A percentile compares a stretch with the other conserved stretches of the same genome.
Conservation (phyloP, 2,113 vertebrate species). For the Tamias sibiricus region DNA sequence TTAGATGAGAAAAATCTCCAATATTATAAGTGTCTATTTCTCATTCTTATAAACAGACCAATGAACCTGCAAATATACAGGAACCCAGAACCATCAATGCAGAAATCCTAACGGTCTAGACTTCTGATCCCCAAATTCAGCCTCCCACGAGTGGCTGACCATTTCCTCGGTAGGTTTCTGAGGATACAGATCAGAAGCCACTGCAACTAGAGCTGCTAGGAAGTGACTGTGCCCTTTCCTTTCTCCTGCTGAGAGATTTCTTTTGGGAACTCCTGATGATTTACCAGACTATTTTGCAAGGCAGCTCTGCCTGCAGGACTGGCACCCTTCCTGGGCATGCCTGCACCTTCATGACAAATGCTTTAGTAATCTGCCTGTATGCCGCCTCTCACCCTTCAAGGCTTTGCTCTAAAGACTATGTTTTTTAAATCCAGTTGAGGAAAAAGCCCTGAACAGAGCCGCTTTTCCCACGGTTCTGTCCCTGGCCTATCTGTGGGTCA, state of each 20-base stretch:
- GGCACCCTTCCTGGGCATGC: background rate
- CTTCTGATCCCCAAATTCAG: background rate
- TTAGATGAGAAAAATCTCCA: background rate
- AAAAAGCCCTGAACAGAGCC: slow-evolving; percentile 34
- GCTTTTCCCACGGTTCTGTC: slow-evolving; percentile 10
- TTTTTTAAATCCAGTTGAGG: slow-evolving; percentile 44
- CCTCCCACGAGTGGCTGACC: background rate
- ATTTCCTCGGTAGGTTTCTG: slow-evolving; percentile 1
- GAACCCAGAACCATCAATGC: background rate
- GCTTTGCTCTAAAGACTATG: slow-evolving; percentile 40
- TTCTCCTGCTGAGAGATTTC: background rate
- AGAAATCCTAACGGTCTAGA: background rate
- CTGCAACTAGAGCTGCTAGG: background rate
- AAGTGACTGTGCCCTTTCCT: background rate
- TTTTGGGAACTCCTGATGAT: slow-evolving; percentile 36
- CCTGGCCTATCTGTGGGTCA: background rate
- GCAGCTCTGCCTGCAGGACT: background rate
- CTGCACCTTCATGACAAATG: slow-evolving; percentile 46
- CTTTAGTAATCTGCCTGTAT: slow-evolving; percentile 54
- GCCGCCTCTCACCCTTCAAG: background rate
- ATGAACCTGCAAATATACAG: background rate
- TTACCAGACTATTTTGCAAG: slow-evolving; percentile 23
- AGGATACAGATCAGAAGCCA: background rate
- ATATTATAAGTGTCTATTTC: background rate
- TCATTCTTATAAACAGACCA: background rate